Conservation (phyloP, 2,797 vertebrate species). For the Falco naumanni region DNA sequence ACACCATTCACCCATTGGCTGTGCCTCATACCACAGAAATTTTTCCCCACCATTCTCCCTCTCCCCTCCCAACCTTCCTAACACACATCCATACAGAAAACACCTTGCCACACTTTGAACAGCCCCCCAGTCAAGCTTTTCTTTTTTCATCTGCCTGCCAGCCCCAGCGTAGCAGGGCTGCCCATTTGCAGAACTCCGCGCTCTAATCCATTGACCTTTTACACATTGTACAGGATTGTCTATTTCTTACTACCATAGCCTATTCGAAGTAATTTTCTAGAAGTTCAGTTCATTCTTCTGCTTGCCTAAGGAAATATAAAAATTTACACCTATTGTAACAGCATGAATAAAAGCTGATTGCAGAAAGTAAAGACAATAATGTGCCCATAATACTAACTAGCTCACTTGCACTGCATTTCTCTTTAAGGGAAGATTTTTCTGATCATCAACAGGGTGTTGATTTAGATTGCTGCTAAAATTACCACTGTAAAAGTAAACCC, state of each 20-base stretch:
- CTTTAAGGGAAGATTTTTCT: slow-evolving; percentile 48
- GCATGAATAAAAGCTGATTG: slow-evolving; percentile 74
- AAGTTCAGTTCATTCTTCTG: slow-evolving; percentile 62
- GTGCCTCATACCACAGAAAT: not conserved
- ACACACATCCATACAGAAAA: not conserved
- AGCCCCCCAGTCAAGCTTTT: not conserved
- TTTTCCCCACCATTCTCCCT: not conserved
- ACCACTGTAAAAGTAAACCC: slow-evolving; percentile 37
- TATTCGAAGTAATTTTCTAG: slow-evolving; percentile 49
- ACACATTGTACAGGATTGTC: not conserved
- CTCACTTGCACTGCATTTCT: slow-evolving; percentile 42
- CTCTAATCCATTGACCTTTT: slow-evolving; percentile 30
- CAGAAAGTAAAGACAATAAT: slow-evolving; percentile 66
- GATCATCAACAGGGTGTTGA: slow-evolving; percentile 42
- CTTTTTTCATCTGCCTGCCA: not conserved
- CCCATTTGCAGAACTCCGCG: slow-evolving; percentile 9
- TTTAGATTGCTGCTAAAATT: slow-evolving; percentile 61
- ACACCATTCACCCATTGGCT: not conserved
- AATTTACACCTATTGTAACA: slow-evolving; percentile 74
- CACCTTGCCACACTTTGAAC: not conserved
- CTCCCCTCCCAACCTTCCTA: not conserved
- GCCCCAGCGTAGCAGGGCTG: not conserved
- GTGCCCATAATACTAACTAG: slow-evolving; percentile 55
- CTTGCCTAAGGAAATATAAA: slow-evolving; percentile 70
- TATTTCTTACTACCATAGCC: slow-evolving; percentile 25